Evolutionary conservation across 53 echinoderm and acorn worm species (phyloP).

Genomic region (Hippasteria phrygiana): DNA sequence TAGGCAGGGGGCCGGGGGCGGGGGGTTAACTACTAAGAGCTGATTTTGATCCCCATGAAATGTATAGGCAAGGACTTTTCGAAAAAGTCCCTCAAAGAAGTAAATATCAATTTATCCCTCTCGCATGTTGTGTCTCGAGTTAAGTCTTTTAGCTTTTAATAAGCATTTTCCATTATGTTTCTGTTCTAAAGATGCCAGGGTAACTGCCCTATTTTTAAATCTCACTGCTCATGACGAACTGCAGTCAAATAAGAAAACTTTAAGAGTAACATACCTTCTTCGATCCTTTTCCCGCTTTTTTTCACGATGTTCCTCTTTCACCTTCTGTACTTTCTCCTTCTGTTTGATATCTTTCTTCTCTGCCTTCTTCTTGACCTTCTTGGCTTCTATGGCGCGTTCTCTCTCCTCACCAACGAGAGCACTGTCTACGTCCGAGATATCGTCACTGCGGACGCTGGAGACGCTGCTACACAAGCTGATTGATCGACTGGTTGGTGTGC

Average conservation of each 20-base stretch:
- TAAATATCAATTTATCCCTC: no score
- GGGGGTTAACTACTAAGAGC: no score
- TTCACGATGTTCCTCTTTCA: conserved; percentile 57
- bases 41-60: no score
- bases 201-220: no score
- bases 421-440: conserved; percentile 78
- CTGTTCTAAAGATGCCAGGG: no score
- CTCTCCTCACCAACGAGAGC: conserved; percentile 70
- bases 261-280: conserved; percentile 64
- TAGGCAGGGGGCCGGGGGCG: no score
- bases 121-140: no score
- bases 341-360: conserved; percentile 68
- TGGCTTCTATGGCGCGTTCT: conserved; percentile 30
- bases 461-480: conserved; percentile 72
- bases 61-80: no score
- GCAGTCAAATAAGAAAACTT: not conserved
- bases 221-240: not conserved
- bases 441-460: conserved; percentile 72
- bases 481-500: conserved; percentile 59
- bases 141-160: no score
- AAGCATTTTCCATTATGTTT: no score
- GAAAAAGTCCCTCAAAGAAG: no score
- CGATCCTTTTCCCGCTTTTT: conserved; percentile 77
- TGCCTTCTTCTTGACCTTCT: conserved; percentile 71
- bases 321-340: conserved; percentile 69